These are phyloP conservation scores for Ecdyonurus torrentis DNA, from an alignment of 2,888 invertebrate species.

Conservation along the genomic window DNA sequence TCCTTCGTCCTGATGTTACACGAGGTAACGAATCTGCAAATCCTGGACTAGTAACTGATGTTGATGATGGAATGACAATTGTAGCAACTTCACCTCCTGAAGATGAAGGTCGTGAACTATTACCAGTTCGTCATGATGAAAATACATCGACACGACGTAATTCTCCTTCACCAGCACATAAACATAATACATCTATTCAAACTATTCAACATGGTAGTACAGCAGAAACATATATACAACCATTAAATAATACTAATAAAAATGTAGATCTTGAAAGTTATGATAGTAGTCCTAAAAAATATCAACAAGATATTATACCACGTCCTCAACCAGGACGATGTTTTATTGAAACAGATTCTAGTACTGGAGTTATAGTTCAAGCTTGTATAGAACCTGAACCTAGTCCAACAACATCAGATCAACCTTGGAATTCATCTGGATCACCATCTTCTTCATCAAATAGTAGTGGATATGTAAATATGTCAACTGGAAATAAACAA, in stretches of 20 bases:
- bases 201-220: conserved; percentile 15
- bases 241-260: conserved; percentile 17
- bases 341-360: not conserved
- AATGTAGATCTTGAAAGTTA: conserved; percentile 30
- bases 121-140: not conserved
- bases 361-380: not conserved
- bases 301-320: conserved; percentile 14
- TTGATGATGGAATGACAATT: not conserved
- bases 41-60: not conserved
- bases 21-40: conserved; percentile 2
- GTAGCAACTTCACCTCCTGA: not conserved
- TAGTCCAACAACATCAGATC: not conserved
- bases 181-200: not conserved
- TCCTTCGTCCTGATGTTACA: not conserved
- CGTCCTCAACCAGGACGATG: not conserved
- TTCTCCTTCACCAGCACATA: not conserved
- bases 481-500: not conserved
- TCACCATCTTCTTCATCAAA: not conserved
- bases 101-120: not conserved
- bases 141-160: not conserved
- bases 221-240: conserved; percentile 22
- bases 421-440: not conserved
- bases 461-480: not conserved
- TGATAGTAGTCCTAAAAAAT: conserved; percentile 31
- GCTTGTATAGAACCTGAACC: not conserved